Conservation (phyloP, 2,888 invertebrate species). For the Hemistola chrysoprasaria region DNA sequence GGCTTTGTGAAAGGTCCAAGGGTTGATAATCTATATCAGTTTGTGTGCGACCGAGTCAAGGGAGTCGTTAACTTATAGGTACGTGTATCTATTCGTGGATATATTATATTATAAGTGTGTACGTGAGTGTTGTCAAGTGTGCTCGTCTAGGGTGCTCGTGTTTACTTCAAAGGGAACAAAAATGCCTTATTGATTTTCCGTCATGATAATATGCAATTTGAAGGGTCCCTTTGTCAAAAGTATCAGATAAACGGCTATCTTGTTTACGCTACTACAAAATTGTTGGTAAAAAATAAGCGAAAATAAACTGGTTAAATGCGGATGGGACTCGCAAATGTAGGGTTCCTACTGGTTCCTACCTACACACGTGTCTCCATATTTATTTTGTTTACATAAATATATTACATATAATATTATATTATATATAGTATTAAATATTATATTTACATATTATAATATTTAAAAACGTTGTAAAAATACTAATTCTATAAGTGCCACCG, state of each 20-base stretch:
- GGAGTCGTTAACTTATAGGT: constrained; percentile 48
- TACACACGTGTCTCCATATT: too few species aligned
- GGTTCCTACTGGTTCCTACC: too few species aligned
- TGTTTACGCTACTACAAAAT: constrained; percentile 8
- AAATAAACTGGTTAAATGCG: too few species aligned
- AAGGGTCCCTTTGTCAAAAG: constrained; percentile 20
- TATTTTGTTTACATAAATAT: too few species aligned
- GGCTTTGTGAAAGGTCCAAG: constrained; percentile 55
- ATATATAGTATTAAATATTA: too few species aligned
- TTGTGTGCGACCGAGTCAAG: constrained; percentile 55
- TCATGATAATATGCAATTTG: constrained; percentile 39
- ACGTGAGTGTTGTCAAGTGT: constrained; percentile 22
- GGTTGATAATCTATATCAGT: constrained; percentile 71
- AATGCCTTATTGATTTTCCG: constrained; percentile 37
- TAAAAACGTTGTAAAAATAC: too few species aligned
- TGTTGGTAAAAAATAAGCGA: constrained; percentile 8
- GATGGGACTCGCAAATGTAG: too few species aligned
- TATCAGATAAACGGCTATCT: constrained; percentile 17
- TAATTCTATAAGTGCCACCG: too few species aligned
- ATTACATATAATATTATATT: too few species aligned
- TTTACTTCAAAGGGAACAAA: constrained; percentile 30
- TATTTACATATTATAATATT: too few species aligned
- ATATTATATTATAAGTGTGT: too few species aligned
- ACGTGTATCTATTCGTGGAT: constrained; percentile 15
- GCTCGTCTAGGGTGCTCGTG: constrained; percentile 27